Percentiles rank a stretch among this genome's conserved stretches.
Conservation (phyloP, 2,797 vertebrate species). For the Enteromius thamalakanensis region DNA sequence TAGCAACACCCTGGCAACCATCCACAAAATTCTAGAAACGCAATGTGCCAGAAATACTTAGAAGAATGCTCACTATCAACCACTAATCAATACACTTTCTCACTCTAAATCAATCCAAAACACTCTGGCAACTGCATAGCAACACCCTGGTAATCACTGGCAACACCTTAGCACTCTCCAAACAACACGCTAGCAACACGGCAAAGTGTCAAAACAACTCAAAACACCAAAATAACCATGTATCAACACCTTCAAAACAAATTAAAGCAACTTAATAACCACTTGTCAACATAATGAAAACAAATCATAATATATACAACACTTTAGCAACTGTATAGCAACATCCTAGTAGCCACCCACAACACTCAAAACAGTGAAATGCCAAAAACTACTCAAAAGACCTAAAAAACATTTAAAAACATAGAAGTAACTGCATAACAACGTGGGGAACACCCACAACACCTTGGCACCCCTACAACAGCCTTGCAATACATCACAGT, state of each 20-base stretch:
- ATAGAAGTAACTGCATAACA: too few relatives aligned
- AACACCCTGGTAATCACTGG: not conserved
- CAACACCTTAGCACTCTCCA: not conserved
- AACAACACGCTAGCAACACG: not conserved
- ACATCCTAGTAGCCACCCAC: not conserved
- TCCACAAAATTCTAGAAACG: not conserved
- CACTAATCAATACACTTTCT: not conserved
- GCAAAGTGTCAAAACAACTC: not conserved
- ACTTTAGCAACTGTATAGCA: not conserved
- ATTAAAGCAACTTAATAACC: not conserved
- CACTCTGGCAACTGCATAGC: not conserved
- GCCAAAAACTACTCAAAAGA: not conserved
- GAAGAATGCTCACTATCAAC: conserved; percentile 44
- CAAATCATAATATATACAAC: too few relatives aligned
- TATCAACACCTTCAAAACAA: too few relatives aligned
- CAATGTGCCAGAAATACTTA: conserved; percentile 53
- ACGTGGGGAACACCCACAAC: not conserved
- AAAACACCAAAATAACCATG: not conserved
- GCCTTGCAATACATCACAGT: not conserved
- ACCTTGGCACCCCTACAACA: not conserved
- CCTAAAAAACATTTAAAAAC: not conserved
- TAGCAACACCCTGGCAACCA: not conserved
- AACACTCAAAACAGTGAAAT: not conserved
- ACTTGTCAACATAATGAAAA: not conserved
- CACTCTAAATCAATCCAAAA: not conserved